Conservation (phyloP, 2,797 vertebrate species). For the Enteromius unitaeniatus region DNA sequence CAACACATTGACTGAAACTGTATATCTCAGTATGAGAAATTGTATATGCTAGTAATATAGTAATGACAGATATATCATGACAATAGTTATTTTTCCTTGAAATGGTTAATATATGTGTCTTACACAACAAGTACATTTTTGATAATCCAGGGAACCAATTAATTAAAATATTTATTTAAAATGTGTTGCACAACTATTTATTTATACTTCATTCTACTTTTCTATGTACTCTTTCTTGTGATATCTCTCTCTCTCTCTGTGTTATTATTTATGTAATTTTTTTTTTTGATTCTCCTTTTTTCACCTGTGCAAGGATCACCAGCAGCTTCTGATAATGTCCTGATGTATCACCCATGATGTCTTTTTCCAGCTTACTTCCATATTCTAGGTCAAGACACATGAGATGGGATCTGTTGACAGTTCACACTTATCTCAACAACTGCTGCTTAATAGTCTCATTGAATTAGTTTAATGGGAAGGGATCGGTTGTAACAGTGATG, state of each 20-base stretch:
- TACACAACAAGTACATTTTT: not conserved
- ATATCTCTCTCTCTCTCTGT: not conserved
- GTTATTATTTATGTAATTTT: not conserved
- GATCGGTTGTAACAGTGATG: conserved; percentile 50
- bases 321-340: conserved; percentile 89
- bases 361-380: conserved; percentile 86
- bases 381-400: conserved; percentile 81
- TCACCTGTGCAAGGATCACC: conserved; percentile 93
- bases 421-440: conserved; percentile 54
- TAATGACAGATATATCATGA: not conserved
- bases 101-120: not conserved
- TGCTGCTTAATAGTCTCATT: conserved; percentile 51
- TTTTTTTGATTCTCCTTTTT: not conserved
- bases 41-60: not conserved
- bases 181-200: not conserved
- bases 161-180: not conserved
- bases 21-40: not conserved
- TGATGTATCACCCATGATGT: conserved; percentile 88
- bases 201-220: not conserved
- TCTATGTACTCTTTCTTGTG: not conserved
- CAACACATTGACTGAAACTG: not conserved
- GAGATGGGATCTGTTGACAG: conserved; percentile 65
- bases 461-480: conserved; percentile 48
- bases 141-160: not conserved
- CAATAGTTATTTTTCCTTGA: not conserved